These are phyloP conservation scores for Alfaro cultratus DNA, from an alignment of 2,797 vertebrate species.

Conservation along the genomic window DNA sequence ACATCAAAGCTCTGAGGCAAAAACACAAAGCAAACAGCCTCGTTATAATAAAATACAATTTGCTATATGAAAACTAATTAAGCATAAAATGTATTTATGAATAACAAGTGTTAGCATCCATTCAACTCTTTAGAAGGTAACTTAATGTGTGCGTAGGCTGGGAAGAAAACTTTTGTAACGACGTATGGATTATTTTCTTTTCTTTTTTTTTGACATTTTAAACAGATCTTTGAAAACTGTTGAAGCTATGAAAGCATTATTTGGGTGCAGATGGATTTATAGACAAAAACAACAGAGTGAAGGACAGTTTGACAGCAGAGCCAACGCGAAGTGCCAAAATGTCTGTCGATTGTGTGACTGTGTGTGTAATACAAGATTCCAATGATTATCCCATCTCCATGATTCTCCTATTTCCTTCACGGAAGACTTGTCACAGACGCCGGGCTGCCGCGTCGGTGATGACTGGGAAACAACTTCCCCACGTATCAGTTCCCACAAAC, in stretches of 20 bases:
- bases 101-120: background rate
- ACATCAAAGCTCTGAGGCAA: background rate
- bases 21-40: background rate
- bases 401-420: slow-evolving; percentile 42
- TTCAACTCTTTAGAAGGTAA: background rate
- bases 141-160: background rate
- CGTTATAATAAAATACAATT: background rate
- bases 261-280: background rate
- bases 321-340: background rate
- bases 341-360: background rate
- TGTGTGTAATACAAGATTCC: slow-evolving; percentile 7
- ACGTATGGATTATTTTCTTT: no score
- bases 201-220: background rate
- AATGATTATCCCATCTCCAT: slow-evolving; percentile 21
- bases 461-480: slow-evolving; percentile 36
- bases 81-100: background rate
- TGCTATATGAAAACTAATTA: slow-evolving; percentile 4
- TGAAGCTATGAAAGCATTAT: background rate
- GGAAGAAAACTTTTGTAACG: background rate
- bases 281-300: background rate
- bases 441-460: slow-evolving; percentile 5
- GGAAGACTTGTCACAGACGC: slow-evolving; percentile 25
- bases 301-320: slow-evolving; percentile 4
- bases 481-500: slow-evolving; percentile 7
- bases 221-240: background rate